Evolutionary conservation across 2,113 vertebrate genomes (phyloP).

Genomic region (Cricetomys ansorgei): DNA sequence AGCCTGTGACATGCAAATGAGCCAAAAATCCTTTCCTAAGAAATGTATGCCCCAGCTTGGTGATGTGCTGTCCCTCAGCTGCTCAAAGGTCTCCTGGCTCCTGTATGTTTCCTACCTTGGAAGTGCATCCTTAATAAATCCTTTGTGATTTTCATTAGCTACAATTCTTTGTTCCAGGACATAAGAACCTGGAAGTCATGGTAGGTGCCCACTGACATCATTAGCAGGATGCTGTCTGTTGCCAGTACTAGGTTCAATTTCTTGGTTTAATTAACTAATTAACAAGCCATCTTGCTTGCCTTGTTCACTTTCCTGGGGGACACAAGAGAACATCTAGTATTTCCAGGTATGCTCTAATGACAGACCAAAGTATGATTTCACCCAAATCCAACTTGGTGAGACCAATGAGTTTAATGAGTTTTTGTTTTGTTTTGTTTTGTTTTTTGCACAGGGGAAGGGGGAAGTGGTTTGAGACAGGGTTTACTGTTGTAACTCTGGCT

Average conservation of each 20-base stretch:
- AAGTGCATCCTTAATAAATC: not conserved
- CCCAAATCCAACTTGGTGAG: not conserved
- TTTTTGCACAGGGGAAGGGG: no score
- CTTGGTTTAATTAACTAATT: not conserved
- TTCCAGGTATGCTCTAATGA: not conserved
- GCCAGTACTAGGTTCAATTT: not conserved
- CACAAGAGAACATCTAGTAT: not conserved
- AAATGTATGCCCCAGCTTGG: not conserved
- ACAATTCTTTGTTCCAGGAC: not conserved
- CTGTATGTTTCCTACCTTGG: no score
- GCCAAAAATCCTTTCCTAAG: no score
- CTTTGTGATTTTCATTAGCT: not conserved
- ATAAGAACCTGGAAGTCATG: not conserved
- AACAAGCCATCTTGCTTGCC: not conserved
- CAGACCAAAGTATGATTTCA: not conserved
- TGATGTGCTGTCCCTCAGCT: not conserved
- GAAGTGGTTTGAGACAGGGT: no score
- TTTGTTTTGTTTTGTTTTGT: no score
- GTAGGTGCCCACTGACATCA: not conserved
- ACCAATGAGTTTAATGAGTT: not conserved
- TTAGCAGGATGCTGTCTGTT: conserved; percentile 16
- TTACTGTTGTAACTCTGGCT: no score
- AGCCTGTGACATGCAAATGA: not conserved
- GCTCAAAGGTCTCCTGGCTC: not conserved
- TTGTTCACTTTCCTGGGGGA: not conserved